Base-by-base conservation (phyloP, 2,888 invertebrate species). In the Agrochola circellaris region DNA sequence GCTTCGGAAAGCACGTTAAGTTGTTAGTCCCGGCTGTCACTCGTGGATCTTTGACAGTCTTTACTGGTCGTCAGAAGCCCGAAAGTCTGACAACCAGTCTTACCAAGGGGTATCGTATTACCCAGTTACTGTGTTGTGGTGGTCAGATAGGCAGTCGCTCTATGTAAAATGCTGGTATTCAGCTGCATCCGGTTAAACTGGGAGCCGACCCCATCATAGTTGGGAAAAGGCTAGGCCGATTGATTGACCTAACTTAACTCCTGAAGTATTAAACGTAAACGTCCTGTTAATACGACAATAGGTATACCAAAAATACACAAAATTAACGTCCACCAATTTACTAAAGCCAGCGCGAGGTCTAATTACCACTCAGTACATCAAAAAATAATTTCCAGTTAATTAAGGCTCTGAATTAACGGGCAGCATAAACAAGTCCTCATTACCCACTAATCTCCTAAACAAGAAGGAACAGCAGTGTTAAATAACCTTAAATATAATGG, bases 401-500 rank as follows among this genome's bases (percentile, higher is more conserved):
- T 67, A 82, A 72, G 60, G 61, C 62, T 58, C 60, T 61, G 61
- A 73, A 83, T 81, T 71, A 83, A 85, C 56, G 73, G 56, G 30
- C 69, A 70, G 69, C 77, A 77, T 82, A 86, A 87, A 80, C 85
- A 83, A 85, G 85, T 83, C 73, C 79, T 83, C 79, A 79, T 80
- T 67, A 79, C 77, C 73, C 76, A 80, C 79, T 83, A 85, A 87
- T 88, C 83, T 81, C 65, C 71, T 82, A 79, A 88, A 79, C 75
- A 87, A 67, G 83, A 85, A 88, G 88, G 83, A 87, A 83, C 79
- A 82, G 80, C 81, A 83, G 80, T 73, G 77, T 77, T 85, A 85
- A 87, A 88, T 87, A 82, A 86, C 83, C 84, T 85, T 89, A 86
- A 88, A 85, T 87, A 79, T 88, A 88, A 88, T 87, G 88, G 86